Evolutionary conservation across 2,797 vertebrate species (phyloP), one percentile per base, ranked within the genome.

Genomic region (Hypotaenidia okinawae): DNA sequence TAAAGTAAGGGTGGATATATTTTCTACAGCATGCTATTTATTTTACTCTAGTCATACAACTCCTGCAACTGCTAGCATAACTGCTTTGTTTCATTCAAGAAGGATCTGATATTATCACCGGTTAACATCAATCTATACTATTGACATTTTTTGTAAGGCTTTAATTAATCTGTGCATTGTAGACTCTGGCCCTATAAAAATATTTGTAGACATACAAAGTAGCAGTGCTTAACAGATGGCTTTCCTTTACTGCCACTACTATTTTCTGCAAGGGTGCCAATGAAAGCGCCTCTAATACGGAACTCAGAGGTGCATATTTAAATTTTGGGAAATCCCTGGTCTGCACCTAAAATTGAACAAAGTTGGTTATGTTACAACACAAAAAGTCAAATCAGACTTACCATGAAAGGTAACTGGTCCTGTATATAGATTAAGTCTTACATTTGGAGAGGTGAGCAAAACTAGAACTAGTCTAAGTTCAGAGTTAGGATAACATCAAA

Each of bases 81-180:
- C 67, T 84, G 59, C 49, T 54, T 33, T 67, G 37, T 69, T 96
- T 69, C 37, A 35, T 81, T 76, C 75, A 66, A 79, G 57, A 91
- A 84, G 57, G 28, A 89, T 45, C 18, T 87, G 72, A 79, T 62
- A 84, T 89, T 94, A 94, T 66, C 41, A 63, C 54, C 79, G 41
- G n/a, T 73, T 67, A 82, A 13, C 4, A 5, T 76, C 86, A 90
- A 19, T 92, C 69, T 30, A 22, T 39, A 89, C 23, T 66, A 83
- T 6, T 62, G 92, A 87, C 33, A 45, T 84, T 87, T 58, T 76
- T 73, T 61, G 51, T 17, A 80, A 68, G 41, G 32, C 41, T 87
- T 95, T 93, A 94, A 92, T 91, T 95, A 94, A 79, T 39, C 57
- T 63, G 49, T 77, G 72, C 35, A 51, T 69, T 62, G 51, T 62